A percentile compares a stretch with the other conserved stretches of the same genome.
Conservation (phyloP, 2,113 vertebrate genomes). For the Anser brachyrhynchus region DNA sequence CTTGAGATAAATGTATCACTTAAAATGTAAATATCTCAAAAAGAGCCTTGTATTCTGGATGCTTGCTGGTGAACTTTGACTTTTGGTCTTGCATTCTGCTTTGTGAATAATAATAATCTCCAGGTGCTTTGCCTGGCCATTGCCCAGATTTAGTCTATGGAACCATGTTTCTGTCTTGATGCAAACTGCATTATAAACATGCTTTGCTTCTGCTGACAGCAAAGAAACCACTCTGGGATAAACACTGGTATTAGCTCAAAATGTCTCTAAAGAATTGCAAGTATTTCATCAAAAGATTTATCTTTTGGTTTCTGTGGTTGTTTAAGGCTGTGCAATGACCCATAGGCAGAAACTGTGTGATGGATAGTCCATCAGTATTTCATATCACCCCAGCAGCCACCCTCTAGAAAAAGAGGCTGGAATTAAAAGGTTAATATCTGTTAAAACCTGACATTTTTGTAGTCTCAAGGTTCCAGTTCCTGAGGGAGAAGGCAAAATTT, state of each 20-base stretch:
- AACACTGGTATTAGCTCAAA: slow-evolving; percentile 69
- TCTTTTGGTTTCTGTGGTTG: slow-evolving; percentile 53
- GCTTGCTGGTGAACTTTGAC: background rate
- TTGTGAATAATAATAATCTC: slow-evolving; percentile 63
- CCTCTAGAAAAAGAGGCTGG: slow-evolving; percentile 45
- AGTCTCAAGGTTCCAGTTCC: slow-evolving; percentile 13
- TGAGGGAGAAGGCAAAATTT: background rate
- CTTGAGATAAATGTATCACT: slow-evolving; percentile 16
- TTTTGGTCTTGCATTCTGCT: slow-evolving; percentile 25
- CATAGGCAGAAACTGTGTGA: slow-evolving; percentile 19
- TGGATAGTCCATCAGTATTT: slow-evolving; percentile 50
- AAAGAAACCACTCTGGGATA: slow-evolving; percentile 64
- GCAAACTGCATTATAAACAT: slow-evolving; percentile 67
- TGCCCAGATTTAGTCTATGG: slow-evolving; percentile 42
- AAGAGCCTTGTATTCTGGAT: slow-evolving; percentile 20
- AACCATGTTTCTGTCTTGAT: background rate
- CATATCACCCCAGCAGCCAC: background rate
- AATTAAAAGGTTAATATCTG: slow-evolving; percentile 69
- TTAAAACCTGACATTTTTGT: slow-evolving; percentile 48
- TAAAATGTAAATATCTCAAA: slow-evolving; percentile 51
- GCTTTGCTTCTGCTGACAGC: slow-evolving; percentile 65
- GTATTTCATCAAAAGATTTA: slow-evolving; percentile 73
- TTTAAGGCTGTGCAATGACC: slow-evolving; percentile 63
- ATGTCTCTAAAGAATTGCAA: slow-evolving; percentile 64
- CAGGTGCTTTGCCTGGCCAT: slow-evolving; percentile 46